Percentiles rank a stretch among this genome's conserved stretches.
These are phyloP conservation scores for Lepas anatifera DNA, from an alignment of 2,888 invertebrate genomes.

Conservation along the genomic window DNA sequence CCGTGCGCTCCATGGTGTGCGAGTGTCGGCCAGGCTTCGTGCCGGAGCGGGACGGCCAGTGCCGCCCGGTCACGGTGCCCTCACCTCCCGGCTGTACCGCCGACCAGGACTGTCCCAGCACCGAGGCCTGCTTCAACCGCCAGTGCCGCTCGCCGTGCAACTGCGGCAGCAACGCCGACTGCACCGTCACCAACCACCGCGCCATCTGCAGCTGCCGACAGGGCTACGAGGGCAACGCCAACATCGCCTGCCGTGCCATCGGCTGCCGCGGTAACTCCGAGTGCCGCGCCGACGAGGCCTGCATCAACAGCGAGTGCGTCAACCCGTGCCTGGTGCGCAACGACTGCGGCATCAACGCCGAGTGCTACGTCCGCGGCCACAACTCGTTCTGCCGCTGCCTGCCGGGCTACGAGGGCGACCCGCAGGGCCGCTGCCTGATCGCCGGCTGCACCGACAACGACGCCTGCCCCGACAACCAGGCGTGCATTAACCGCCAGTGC, in stretches of 20 bases:
- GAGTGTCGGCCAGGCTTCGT: constrained; percentile 27
- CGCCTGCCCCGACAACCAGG: constrained; percentile 60
- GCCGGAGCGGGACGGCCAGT: constrained; percentile 25
- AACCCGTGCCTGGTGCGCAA: constrained; percentile 70
- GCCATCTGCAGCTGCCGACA: constrained; percentile 74
- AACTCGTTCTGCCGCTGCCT: constrained; percentile 32
- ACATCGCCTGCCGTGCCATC: constrained; percentile 61
- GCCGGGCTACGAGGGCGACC: constrained; percentile 30
- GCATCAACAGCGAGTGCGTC: constrained; percentile 61
- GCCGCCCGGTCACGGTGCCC: constrained; percentile 23
- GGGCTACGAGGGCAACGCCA: constrained; percentile 77
- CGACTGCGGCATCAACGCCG: constrained; percentile 44
- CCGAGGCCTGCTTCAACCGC: constrained; percentile 72
- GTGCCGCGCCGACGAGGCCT: constrained; percentile 69
- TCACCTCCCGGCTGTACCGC: constrained; percentile 53
- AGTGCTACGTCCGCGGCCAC: constrained; percentile 29
- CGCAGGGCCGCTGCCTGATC: constrained; percentile 30
- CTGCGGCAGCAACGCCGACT: constrained; percentile 70
- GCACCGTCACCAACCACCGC: constrained; percentile 66
- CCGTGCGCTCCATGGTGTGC: constrained; percentile 28
- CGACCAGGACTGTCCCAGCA: constrained; percentile 62
- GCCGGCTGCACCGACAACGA: constrained; percentile 75
- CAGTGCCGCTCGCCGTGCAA: constrained; percentile 77
- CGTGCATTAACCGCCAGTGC: constrained; percentile 54
- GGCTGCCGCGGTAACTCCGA: constrained; percentile 73